Conservation (phyloP, 2,113 vertebrate species). For the Dissostichus mawsoni region DNA sequence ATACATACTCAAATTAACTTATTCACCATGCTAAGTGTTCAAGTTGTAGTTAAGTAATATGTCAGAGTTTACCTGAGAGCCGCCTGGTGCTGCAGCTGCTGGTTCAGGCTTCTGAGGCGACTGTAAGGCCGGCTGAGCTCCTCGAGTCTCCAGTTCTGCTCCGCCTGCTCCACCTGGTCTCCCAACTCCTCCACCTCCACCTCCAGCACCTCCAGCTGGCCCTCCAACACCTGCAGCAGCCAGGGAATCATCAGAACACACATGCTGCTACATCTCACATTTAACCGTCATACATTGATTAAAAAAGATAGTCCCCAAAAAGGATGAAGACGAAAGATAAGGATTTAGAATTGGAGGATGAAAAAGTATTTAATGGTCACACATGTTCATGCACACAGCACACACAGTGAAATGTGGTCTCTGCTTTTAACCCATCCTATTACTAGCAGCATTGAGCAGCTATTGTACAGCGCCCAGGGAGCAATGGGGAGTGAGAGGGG, state of each 20-base stretch:
- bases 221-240: slow-evolving; percentile 74
- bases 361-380: no score
- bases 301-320: no score
- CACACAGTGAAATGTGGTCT: no score
- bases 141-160: slow-evolving; percentile 65
- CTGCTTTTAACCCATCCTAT: no score
- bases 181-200: slow-evolving; percentile 74
- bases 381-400: no score
- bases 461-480: no score
- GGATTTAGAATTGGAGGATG: no score
- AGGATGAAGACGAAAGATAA: no score
- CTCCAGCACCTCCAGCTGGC: slow-evolving; percentile 75
- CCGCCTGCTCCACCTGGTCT: slow-evolving; percentile 70
- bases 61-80: slow-evolving; percentile 79
- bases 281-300: background rate
- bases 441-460: no score
- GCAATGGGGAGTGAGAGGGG: no score
- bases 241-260: accelerated
- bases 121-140: slow-evolving; percentile 80
- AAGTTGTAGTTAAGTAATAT: background rate
- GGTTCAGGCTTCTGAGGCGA: slow-evolving; percentile 78
- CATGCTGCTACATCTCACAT: background rate
- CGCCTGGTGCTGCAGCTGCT: slow-evolving; percentile 81
- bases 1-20: no score
- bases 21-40: no score